These are phyloP conservation scores for Trematomus loennbergii DNA, from an alignment of 2,113 vertebrate species.

Conservation along the genomic window DNA sequence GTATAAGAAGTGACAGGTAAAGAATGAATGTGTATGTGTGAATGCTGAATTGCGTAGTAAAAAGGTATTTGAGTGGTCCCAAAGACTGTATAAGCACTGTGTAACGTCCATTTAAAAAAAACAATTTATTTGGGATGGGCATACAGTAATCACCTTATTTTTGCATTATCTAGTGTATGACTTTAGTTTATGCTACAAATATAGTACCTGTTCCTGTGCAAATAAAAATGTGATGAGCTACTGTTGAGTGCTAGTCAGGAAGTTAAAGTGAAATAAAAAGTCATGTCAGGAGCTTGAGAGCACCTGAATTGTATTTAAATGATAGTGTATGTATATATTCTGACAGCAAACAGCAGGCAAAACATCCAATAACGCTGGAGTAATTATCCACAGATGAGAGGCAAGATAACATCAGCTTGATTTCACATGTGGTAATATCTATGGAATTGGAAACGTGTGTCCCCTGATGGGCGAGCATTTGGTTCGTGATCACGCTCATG, in stretches of 20 bases:
- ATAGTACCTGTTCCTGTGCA: no score
- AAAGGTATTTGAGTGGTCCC: no score
- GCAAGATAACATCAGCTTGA: slow-evolving; percentile 34
- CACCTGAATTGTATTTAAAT: slow-evolving; percentile 1
- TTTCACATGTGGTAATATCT: slow-evolving; percentile 34
- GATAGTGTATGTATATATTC: slow-evolving; percentile 31
- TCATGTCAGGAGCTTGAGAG: slow-evolving; percentile 1
- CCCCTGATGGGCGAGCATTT: slow-evolving; percentile 38
- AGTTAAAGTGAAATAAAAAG: slow-evolving; percentile 7
- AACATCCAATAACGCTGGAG: slow-evolving; percentile 23
- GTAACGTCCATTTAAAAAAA: no score
- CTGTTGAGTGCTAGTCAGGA: not conserved
- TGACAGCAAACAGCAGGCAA: slow-evolving; percentile 29
- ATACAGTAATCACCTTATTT: no score
- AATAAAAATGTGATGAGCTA: not conserved
- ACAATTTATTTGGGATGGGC: no score
- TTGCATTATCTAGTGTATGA: no score
- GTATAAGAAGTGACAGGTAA: not conserved
- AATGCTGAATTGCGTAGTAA: no score
- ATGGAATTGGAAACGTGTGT: slow-evolving; percentile 50
- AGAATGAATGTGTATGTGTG: no score
- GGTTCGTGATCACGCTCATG: not conserved
- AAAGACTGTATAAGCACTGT: no score
- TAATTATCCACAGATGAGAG: slow-evolving; percentile 36
- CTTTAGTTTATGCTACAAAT: no score